Conservation (phyloP, 2,797 vertebrate genomes). For the Spinus olivaceus region DNA sequence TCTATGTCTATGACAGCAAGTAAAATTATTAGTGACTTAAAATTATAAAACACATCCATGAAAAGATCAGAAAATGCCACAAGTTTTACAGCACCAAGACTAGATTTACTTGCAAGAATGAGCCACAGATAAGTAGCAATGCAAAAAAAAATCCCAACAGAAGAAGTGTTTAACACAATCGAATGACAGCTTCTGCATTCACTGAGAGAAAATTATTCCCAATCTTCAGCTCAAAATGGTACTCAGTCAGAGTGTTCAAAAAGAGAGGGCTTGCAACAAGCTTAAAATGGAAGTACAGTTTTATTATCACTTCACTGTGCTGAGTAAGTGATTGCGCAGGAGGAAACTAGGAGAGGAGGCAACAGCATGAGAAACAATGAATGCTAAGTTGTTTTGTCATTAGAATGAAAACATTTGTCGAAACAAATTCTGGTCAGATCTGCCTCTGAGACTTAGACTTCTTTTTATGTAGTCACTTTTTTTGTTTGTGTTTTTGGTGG, state of each 20-base stretch:
- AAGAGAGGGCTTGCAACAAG: not conserved
- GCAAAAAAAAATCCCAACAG: not conserved
- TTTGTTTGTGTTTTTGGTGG: rapidly evolving
- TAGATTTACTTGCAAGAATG: not conserved
- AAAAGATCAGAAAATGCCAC: not conserved
- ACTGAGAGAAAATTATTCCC: not conserved
- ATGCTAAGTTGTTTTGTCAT: not conserved
- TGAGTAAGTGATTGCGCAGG: not conserved
- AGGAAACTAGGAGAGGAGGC: not conserved
- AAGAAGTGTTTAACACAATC: not conserved
- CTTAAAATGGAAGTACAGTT: not conserved
- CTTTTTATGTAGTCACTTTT: not conserved
- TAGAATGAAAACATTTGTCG: not conserved
- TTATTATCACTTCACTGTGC: not conserved
- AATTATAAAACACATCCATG: not conserved
- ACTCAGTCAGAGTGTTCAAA: not conserved
- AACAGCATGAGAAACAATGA: not conserved
- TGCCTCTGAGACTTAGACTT: not conserved
- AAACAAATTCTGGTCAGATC: not conserved
- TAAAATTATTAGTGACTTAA: not conserved
- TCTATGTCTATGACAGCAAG: not conserved
- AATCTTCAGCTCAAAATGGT: not conserved
- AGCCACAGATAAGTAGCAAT: not conserved
- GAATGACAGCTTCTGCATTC: not conserved
- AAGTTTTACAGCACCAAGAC: not conserved